Evolutionary conservation across 1,140 invertebrate genomes (phyloP).

Genomic region (Piezodorus guildinii): DNA sequence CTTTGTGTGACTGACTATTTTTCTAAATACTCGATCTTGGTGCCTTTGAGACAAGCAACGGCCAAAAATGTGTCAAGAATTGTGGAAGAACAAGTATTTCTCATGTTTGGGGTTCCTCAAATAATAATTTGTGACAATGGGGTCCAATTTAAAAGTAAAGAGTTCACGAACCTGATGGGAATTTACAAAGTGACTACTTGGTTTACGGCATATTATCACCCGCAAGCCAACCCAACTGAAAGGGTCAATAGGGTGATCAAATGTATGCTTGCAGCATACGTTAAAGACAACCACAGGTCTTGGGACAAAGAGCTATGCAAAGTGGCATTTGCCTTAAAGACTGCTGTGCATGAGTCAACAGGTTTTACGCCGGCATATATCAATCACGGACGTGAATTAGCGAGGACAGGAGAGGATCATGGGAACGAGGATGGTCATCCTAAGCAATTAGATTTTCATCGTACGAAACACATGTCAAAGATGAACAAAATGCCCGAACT

Average conservation of each 20-base stretch:
- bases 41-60: too few relatives aligned
- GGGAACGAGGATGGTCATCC: not conserved
- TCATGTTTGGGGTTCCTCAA: too few relatives aligned
- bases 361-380: conserved; percentile 33
- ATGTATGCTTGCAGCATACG: conserved; percentile 32
- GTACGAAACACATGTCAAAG: not conserved
- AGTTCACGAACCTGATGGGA: too few relatives aligned
- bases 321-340: conserved; percentile 36
- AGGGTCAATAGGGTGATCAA: conserved; percentile 36
- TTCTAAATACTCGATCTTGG: too few relatives aligned
- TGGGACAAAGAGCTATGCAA: conserved; percentile 33
- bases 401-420: conserved; percentile 16
- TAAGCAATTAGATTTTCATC: not conserved
- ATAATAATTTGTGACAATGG: too few relatives aligned
- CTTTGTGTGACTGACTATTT: not conserved
- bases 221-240: conserved; percentile 35
- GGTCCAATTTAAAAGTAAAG: too few relatives aligned
- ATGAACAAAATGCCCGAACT: not conserved
- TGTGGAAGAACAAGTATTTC: too few relatives aligned
- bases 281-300: conserved; percentile 31
- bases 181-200: too few relatives aligned
- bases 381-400: conserved; percentile 33
- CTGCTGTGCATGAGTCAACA: conserved; percentile 32
- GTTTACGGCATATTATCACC: conserved; percentile 13
- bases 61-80: too few relatives aligned